Evolutionary conservation across 2,797 vertebrate genomes (phyloP).

Genomic region (Tokudaia tokunoshimensis): DNA sequence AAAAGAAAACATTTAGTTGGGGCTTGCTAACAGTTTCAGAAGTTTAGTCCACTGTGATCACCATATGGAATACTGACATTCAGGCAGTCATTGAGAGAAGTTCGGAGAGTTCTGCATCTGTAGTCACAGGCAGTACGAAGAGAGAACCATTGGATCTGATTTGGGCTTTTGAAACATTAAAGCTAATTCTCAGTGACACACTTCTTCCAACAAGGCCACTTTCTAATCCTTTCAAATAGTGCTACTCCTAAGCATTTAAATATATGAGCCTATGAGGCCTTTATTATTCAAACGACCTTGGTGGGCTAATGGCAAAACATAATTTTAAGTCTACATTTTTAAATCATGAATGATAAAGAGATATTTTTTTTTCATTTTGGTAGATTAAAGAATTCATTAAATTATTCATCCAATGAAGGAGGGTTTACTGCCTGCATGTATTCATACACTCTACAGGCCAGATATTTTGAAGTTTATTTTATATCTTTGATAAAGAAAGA

Average conservation of each 20-base stretch:
- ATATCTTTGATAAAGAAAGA: neutral
- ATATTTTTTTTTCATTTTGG: neutral
- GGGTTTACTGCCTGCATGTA: neutral
- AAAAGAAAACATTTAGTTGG: neutral
- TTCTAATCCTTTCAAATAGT: neutral
- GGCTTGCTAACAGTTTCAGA: neutral
- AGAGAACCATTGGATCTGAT: neutral
- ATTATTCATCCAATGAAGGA: neutral
- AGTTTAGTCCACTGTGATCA: neutral
- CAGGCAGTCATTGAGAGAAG: neutral
- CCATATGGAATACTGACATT: too few relatives aligned
- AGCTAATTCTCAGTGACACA: neutral
- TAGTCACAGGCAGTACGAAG: too few relatives aligned
- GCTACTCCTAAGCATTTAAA: neutral
- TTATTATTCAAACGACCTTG: too few relatives aligned
- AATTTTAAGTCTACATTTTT: neutral
- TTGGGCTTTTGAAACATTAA: neutral
- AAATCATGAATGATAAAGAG: neutral
- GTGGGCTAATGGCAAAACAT: neutral
- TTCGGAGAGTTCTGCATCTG: neutral
- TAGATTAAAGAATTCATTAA: neutral
- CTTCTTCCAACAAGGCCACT: too few relatives aligned
- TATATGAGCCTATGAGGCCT: neutral
- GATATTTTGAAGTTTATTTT: neutral
- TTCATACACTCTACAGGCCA: neutral